A percentile compares a stretch with the other conserved stretches of the same genome.
Conservation (phyloP, 2,113 vertebrate species). For the Pseudonaja textilis region DNA sequence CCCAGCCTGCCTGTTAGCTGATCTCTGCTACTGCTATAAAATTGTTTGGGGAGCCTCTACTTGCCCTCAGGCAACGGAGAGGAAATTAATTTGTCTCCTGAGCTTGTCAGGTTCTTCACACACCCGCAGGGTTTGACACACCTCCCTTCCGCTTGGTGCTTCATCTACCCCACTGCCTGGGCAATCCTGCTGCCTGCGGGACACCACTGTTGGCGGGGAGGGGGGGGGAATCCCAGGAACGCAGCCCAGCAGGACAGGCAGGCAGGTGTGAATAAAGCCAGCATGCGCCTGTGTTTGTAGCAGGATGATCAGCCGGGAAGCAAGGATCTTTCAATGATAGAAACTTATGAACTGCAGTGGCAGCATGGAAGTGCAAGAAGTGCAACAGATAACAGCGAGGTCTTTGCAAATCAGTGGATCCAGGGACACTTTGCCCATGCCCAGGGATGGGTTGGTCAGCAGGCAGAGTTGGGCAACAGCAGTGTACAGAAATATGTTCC, state of each 20-base stretch:
- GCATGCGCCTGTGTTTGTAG: neutral
- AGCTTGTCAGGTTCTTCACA: slow-evolving; percentile 39
- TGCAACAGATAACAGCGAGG: neutral
- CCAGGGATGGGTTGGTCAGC: neutral
- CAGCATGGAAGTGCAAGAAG: neutral
- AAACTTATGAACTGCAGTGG: neutral
- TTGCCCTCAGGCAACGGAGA: slow-evolving; percentile 11
- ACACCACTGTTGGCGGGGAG: slow-evolving; percentile 6
- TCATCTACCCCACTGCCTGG: slow-evolving; percentile 43
- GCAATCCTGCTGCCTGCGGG: slow-evolving; percentile 40
- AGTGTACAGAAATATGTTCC: neutral
- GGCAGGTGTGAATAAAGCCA: neutral
- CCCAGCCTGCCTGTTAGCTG: slow-evolving; percentile 28
- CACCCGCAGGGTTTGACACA: slow-evolving; percentile 48
- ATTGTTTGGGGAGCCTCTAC: slow-evolving; percentile 4
- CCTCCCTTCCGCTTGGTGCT: slow-evolving; percentile 47
- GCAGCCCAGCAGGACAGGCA: neutral
- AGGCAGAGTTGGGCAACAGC: neutral
- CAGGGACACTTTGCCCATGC: neutral
- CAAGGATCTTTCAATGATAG: neutral
- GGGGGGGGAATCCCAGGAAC: slow-evolving; percentile 36
- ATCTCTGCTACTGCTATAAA: slow-evolving; percentile 5
- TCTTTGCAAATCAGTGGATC: neutral
- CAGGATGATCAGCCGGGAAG: neutral
- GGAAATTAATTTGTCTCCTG: slow-evolving; percentile 41